These are phyloP conservation scores for Drosophila bunnanda DNA, from an alignment of 2,888 invertebrate genomes.

Conservation along the genomic window DNA sequence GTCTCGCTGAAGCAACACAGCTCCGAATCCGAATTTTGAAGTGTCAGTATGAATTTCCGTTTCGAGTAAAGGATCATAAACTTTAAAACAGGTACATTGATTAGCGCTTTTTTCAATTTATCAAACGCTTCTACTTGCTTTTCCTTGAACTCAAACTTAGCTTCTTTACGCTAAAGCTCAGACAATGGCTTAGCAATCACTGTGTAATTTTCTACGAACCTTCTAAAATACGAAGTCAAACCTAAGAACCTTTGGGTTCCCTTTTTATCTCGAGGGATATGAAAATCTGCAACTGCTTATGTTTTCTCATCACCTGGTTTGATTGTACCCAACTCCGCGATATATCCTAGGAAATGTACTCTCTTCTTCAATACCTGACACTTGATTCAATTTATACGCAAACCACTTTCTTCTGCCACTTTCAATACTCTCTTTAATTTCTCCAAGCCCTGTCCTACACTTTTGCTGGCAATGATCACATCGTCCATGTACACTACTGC, in stretches of 20 bases:
- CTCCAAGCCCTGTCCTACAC: too few species aligned
- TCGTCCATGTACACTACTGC: constrained; percentile 7
- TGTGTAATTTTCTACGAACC: too few species aligned
- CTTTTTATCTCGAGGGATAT: constrained; percentile 1
- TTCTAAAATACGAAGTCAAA: constrained; percentile 15
- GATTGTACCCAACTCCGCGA: not conserved
- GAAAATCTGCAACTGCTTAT: constrained; percentile 3
- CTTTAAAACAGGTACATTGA: not conserved
- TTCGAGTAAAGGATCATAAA: not conserved
- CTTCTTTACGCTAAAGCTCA: too few species aligned
- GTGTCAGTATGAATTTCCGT: not conserved
- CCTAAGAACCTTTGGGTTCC: constrained; percentile 10
- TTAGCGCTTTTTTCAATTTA: constrained; percentile 1
- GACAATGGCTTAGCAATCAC: too few species aligned
- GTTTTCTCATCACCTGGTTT: not conserved
- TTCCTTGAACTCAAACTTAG: too few species aligned
- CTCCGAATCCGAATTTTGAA: too few species aligned
- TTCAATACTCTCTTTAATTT: not conserved
- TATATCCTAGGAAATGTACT: not conserved
- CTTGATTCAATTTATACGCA: not conserved
- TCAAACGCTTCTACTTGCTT: not conserved
- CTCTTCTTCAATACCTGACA: not conserved
- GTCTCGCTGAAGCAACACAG: too few species aligned
- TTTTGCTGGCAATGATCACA: too few species aligned
- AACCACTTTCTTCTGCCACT: not conserved